phyloP scores from a whole-genome alignment of 2,888 invertebrate species.

The Dynastes hyllus region DNA sequence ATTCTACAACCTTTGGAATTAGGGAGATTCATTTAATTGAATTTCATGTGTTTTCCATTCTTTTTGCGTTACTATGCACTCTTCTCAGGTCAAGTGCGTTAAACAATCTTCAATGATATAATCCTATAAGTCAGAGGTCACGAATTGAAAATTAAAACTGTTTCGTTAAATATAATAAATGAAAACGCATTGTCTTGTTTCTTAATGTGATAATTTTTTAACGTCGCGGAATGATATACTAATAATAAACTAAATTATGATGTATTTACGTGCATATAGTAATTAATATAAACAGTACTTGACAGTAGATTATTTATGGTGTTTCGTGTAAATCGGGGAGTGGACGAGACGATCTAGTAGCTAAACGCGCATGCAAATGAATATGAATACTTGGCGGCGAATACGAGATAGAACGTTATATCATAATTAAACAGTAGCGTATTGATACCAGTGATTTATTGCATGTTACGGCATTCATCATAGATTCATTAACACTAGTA shows the following conservation, averaged over 20 bases:
- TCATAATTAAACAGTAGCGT: slow-evolving; percentile 59
- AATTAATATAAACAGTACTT: slow-evolving; percentile 53
- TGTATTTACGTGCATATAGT: slow-evolving; percentile 48
- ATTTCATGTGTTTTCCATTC: no score
- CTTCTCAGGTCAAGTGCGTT: no score
- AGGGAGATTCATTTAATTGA: no score
- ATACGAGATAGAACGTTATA: slow-evolving; percentile 53
- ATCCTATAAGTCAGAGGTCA: no score
- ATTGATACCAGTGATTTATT: slow-evolving; percentile 59
- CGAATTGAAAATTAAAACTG: no score
- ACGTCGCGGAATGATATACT: slow-evolving; percentile 27
- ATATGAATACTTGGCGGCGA: slow-evolving; percentile 50
- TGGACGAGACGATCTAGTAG: slow-evolving; percentile 48
- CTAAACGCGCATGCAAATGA: slow-evolving; percentile 50
- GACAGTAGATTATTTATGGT: slow-evolving; percentile 50
- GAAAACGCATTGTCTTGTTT: no score
- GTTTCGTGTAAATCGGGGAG: slow-evolving; percentile 51
- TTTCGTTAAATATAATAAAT: no score
- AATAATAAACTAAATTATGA: slow-evolving; percentile 51
- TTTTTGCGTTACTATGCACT: no score
- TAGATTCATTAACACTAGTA: slow-evolving; percentile 53
- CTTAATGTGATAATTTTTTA: slow-evolving; percentile 7
- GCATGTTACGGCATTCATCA: slow-evolving; percentile 56
- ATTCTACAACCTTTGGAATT: no score
- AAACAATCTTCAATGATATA: no score